Evolutionary conservation across 2,888 invertebrate genomes (phyloP).

Genomic region (Tenthredo scrophulariae): DNA sequence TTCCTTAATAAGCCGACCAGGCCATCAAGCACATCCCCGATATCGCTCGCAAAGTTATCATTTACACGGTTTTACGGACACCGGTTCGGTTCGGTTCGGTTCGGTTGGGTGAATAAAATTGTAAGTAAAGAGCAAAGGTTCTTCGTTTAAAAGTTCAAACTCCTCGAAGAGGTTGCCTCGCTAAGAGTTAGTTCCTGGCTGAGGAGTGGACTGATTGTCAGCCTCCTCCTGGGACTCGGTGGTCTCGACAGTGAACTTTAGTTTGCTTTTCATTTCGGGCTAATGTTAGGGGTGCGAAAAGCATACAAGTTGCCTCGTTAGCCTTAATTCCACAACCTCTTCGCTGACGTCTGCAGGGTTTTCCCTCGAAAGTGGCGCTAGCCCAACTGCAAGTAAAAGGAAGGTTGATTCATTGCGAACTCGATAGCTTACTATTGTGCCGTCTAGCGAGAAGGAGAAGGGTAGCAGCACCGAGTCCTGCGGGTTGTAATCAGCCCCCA

Average conservation of each 20-base stretch:
- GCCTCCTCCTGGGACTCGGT: neutral
- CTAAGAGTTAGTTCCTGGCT: neutral
- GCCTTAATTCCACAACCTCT: neutral
- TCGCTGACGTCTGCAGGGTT: neutral
- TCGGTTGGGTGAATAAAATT: neutral
- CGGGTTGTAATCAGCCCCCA: slow-evolving; percentile 8
- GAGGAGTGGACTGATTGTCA: slow-evolving; percentile 20
- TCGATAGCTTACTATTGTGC: neutral
- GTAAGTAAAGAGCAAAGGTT: neutral
- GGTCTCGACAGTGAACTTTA: slow-evolving; percentile 6
- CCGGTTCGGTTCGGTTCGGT: neutral
- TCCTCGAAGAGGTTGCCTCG: neutral
- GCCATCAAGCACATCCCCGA: slow-evolving; percentile 6
- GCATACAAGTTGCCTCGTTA: slow-evolving; percentile 54
- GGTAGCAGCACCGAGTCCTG: neutral
- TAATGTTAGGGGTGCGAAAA: slow-evolving; percentile 37
- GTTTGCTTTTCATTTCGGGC: slow-evolving; percentile 50
- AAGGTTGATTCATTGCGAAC: slow-evolving; percentile 28
- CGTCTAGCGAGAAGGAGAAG: neutral
- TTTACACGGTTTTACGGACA: slow-evolving; percentile 5
- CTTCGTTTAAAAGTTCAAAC: slow-evolving; percentile 23
- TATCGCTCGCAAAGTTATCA: slow-evolving; percentile 24
- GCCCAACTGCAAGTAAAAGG: slow-evolving; percentile 11
- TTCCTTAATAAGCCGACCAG: slow-evolving; percentile 8
- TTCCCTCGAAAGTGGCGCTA: neutral